These are phyloP conservation scores for Eulemur albifrons DNA, from an alignment of 2,797 vertebrate species.

Conservation along the genomic window DNA sequence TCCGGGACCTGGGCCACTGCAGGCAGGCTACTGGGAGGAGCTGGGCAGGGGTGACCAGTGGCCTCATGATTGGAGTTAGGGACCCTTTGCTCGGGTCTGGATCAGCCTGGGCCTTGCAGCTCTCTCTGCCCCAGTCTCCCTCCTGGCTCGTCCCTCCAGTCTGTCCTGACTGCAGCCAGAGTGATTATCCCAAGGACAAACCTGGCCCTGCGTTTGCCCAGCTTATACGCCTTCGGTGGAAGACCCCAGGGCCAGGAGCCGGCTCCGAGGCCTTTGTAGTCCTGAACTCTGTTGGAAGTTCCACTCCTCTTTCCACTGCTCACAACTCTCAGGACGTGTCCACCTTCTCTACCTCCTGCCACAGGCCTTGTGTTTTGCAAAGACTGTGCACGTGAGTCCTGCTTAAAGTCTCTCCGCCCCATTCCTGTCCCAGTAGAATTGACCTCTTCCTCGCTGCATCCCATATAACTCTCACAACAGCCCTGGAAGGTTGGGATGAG, in stretches of 20 bases:
- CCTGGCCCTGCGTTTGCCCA: background rate
- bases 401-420: background rate
- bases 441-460: background rate
- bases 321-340: background rate
- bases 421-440: background rate
- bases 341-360: background rate
- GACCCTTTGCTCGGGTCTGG: background rate
- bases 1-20: background rate
- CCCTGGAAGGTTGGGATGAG: background rate
- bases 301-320: background rate
- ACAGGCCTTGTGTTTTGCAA: background rate
- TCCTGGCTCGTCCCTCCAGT: background rate
- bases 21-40: background rate
- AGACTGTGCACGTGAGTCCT: background rate
- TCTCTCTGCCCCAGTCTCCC: background rate
- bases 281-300: background rate
- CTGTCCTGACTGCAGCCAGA: background rate
- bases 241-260: background rate
- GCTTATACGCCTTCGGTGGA: background rate
- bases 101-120: background rate
- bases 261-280: background rate
- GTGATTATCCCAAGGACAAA: background rate
- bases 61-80: background rate
- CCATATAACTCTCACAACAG: background rate
- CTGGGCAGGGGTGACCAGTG: background rate